These are phyloP conservation scores for Ophion ellenae DNA, from an alignment of 2,888 invertebrate genomes.

Conservation along the genomic window DNA sequence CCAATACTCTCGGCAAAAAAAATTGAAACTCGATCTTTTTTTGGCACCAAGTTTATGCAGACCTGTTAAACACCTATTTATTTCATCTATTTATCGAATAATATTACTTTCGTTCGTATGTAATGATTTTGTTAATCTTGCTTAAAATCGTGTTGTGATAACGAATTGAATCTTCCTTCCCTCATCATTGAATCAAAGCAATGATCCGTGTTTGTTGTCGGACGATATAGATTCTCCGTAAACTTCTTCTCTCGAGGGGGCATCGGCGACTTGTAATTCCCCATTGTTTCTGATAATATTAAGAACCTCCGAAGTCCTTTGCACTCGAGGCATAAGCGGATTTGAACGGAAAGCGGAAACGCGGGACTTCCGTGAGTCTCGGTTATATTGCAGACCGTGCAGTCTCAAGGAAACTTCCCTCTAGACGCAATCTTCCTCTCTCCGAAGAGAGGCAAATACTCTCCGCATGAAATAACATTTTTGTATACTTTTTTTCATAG, in stretches of 20 bases:
- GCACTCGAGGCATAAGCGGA: slow-evolving; percentile 8
- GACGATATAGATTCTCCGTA: background rate
- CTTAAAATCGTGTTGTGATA: background rate
- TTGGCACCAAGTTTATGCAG: background rate
- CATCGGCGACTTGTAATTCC: slow-evolving; percentile 12
- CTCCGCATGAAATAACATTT: background rate
- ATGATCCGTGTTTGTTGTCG: background rate
- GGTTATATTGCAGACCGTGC: background rate
- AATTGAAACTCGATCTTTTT: background rate
- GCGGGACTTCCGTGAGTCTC: background rate
- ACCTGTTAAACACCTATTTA: too few species aligned
- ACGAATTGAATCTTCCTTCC: background rate
- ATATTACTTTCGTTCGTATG: background rate
- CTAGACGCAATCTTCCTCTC: background rate
- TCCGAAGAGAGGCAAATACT: background rate
- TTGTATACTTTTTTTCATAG: background rate
- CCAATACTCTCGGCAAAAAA: too few species aligned
- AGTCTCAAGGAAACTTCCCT: slow-evolving; percentile 5
- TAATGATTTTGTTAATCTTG: background rate
- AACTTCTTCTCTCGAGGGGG: background rate
- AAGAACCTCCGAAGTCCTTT: background rate
- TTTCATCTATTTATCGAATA: too few species aligned
- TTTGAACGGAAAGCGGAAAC: slow-evolving; percentile 11
- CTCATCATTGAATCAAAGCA: background rate
- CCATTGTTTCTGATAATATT: background rate